Evolutionary conservation across 2,888 invertebrate species (phyloP).

Genomic region (Abscondita cerata): DNA sequence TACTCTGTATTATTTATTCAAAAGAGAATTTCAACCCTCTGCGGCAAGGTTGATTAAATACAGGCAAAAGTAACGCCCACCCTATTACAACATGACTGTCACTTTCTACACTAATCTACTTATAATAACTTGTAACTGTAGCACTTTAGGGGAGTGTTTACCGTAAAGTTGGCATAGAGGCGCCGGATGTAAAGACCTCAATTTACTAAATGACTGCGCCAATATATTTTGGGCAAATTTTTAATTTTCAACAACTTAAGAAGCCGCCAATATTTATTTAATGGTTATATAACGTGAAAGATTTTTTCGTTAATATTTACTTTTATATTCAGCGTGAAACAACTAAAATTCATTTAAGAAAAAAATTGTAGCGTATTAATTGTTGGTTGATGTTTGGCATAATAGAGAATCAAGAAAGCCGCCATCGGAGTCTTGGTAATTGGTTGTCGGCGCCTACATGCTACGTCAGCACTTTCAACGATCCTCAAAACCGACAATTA

Average conservation of each 20-base stretch:
- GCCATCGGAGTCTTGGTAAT: conserved; percentile 47
- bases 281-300: conserved; percentile 17
- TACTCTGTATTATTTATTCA: neutral
- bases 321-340: conserved; percentile 14
- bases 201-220: conserved; percentile 36
- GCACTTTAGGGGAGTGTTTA: conserved; percentile 33
- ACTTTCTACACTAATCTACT: conserved; percentile 54
- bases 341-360: neutral
- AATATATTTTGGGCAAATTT: conserved; percentile 32
- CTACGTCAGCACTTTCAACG: conserved; percentile 57
- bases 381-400: conserved; percentile 23
- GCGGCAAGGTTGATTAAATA: conserved; percentile 48
- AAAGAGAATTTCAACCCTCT: conserved; percentile 26
- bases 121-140: conserved; percentile 49
- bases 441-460: conserved; percentile 57
- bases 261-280: neutral
- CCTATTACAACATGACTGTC: conserved; percentile 55
- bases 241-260: conserved; percentile 30
- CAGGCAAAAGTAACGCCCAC: conserved; percentile 48
- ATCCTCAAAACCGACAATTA: conserved; percentile 50
- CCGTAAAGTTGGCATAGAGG: conserved; percentile 27
- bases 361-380: conserved; percentile 29
- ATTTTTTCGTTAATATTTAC: conserved; percentile 1
- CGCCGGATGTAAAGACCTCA: conserved; percentile 33
- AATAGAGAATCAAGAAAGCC: conserved; percentile 28